Evolutionary conservation across 2,113 vertebrate genomes (phyloP), one percentile per base, ranked within the genome.

Genomic region (Chamaetylas fuelleborni): DNA sequence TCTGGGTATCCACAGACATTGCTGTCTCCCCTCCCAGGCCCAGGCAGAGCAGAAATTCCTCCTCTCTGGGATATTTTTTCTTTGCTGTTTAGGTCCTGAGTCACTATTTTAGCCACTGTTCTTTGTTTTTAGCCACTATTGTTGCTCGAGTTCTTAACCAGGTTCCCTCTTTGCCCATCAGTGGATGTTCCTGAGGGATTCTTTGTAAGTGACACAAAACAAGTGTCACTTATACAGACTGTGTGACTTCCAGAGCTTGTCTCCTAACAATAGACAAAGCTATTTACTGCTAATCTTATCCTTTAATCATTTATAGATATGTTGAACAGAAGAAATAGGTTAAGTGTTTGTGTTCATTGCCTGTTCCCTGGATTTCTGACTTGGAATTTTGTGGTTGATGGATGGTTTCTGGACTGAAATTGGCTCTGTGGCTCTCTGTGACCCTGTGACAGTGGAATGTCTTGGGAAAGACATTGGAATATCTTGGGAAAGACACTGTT

Each of bases 401-500:
- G 40, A 2, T 1, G 1, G 22, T 73, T 85, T 62, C 47, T 50
- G 28, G 81, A 14, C 47, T 48, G 42, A 25, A n/a, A 8, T 26
- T 5, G 51, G 79, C 62, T 72, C 2, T 20, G 1, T 43, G 40
- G 45, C 23, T 77, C 72, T 66, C n/a, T 2, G 4, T 45, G 48
- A 1, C 8, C 61, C n/a, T 2, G 4, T 45, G 48, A 1, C 8
- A 31, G n/a, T 5, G 23, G 47, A 25, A 5, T 1, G 3, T 51
- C 42, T 62, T 12, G 9, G 3, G 42, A 16, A 42, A 42, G 48
- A 1, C 8, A 31, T 31, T 5, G 23, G 51, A 25, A 5, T 1
- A 3, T 51, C 42, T 62, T 12, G 9, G 3, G 42, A 20, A 40
- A 72, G n/a, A 38, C n/a, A 1, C 12, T 2, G 12, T 48, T 65